These are phyloP conservation scores for Rhabdornis inornatus DNA, from an alignment of 2,113 vertebrate genomes.

Conservation along the genomic window DNA sequence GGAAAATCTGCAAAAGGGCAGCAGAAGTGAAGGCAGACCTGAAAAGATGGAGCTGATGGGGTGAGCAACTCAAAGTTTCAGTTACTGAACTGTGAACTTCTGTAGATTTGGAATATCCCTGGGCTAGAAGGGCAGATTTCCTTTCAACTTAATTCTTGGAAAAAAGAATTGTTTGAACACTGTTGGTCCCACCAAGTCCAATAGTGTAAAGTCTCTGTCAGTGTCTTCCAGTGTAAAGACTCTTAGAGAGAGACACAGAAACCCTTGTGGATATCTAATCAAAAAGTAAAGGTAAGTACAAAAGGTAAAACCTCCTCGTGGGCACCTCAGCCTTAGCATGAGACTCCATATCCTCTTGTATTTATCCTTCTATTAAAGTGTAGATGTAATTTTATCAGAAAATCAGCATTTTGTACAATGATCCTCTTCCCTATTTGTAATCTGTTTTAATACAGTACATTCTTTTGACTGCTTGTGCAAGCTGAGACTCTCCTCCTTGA, in stretches of 20 bases:
- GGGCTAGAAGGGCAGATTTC: not conserved
- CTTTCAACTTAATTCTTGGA: not conserved
- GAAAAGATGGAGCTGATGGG: not conserved
- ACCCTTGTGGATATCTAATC: not conserved
- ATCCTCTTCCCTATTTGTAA: not conserved
- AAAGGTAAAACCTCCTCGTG: not conserved
- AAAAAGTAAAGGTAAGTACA: fast-evolving
- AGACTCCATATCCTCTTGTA: not conserved
- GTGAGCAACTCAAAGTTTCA: not conserved
- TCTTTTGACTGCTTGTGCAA: not conserved
- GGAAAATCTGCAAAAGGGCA: not conserved
- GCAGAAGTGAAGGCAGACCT: not conserved
- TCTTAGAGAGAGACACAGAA: not conserved
- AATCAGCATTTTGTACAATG: not conserved
- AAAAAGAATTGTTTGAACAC: not conserved
- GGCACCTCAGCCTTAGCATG: not conserved
- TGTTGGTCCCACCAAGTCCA: not conserved
- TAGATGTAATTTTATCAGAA: not conserved
- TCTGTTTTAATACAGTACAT: not conserved
- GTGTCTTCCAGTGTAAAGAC: not conserved
- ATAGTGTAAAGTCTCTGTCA: not conserved
- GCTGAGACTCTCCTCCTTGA: not conserved
- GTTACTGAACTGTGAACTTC: not conserved
- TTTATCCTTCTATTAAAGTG: not conserved
- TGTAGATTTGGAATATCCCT: not conserved